These are phyloP conservation scores for Hydraecia micacea DNA, from an alignment of 2,888 invertebrate species.

Conservation along the genomic window DNA sequence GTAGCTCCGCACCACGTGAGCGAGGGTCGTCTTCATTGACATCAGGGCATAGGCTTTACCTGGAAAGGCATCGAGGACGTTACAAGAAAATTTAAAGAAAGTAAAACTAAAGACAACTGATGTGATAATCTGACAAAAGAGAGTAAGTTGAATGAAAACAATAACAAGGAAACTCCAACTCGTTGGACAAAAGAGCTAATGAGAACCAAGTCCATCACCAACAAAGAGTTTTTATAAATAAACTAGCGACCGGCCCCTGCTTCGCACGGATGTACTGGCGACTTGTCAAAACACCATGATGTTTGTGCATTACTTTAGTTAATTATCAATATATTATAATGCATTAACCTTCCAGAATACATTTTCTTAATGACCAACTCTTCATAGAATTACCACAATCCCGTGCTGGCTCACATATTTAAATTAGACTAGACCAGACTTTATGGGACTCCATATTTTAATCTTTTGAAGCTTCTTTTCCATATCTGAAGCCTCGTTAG, in stretches of 20 bases:
- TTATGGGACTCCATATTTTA: neutral
- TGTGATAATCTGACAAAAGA: neutral
- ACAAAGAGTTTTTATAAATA: neutral
- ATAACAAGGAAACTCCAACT: neutral
- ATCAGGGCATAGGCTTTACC: slow-evolving; percentile 81
- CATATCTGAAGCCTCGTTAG: neutral
- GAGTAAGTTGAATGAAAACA: neutral
- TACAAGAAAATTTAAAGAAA: neutral
- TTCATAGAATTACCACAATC: neutral
- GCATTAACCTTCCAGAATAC: neutral
- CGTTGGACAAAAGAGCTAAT: neutral
- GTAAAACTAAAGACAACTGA: neutral
- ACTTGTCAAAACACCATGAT: neutral
- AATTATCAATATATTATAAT: neutral
- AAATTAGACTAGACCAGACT: neutral
- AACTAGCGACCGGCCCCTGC: neutral
- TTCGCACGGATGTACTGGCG: neutral
- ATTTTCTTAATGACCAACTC: neutral
- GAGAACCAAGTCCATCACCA: neutral
- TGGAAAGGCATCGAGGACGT: slow-evolving; percentile 48
- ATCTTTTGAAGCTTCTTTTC: no score
- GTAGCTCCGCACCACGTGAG: slow-evolving; percentile 76
- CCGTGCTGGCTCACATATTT: neutral
- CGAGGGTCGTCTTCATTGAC: slow-evolving; percentile 81
- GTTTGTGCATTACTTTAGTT: neutral